These are phyloP conservation scores for Eristalinus aeneus DNA, from an alignment of 2,888 invertebrate genomes.

Conservation along the genomic window DNA sequence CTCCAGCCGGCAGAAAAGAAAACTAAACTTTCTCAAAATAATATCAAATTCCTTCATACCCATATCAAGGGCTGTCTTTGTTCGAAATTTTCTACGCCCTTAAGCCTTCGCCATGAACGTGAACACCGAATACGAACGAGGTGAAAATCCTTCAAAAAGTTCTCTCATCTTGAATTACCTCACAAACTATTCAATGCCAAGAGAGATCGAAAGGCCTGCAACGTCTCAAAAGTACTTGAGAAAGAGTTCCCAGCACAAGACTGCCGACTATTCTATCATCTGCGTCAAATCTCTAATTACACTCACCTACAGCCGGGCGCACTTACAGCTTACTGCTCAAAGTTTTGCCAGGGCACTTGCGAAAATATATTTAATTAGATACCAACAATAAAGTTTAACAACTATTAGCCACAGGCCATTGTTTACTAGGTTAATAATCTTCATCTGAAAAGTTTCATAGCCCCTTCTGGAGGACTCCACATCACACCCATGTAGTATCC, in stretches of 20 bases:
- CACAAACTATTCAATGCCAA: neutral
- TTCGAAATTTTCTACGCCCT: neutral
- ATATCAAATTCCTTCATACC: neutral
- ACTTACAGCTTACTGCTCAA: neutral
- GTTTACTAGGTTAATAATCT: slow-evolving; percentile 52
- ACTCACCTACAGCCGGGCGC: neutral
- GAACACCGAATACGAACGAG: neutral
- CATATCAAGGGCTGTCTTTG: neutral
- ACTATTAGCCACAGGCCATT: slow-evolving; percentile 38
- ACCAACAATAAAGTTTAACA: slow-evolving; percentile 23
- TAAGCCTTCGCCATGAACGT: neutral
- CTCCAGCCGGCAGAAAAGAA: neutral
- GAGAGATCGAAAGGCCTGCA: neutral
- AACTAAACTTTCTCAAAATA: neutral
- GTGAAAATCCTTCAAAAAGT: neutral
- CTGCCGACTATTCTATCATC: neutral
- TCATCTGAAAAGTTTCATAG: slow-evolving; percentile 17
- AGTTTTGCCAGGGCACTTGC: neutral
- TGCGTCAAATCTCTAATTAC: neutral
- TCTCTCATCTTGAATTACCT: neutral
- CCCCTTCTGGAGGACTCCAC: neutral
- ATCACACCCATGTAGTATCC: slow-evolving; percentile 23
- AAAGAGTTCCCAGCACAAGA: neutral
- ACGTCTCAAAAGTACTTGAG: neutral
- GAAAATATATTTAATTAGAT: neutral